phyloP scores from a whole-genome alignment of 2,888 invertebrate species.

The Melitaea athalia region DNA sequence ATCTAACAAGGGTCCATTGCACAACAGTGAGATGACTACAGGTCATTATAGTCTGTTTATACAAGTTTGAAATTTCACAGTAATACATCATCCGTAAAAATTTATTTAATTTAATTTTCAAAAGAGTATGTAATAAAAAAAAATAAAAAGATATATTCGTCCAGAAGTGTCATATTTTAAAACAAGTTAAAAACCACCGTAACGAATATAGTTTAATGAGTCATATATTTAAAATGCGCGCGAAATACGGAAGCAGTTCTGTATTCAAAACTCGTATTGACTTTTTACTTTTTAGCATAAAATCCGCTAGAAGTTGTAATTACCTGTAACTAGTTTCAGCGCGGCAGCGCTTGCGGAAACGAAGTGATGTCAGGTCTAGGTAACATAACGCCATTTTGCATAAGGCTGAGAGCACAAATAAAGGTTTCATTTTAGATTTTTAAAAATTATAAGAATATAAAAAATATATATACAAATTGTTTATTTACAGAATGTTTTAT shows the following conservation, averaged over 20 bases:
- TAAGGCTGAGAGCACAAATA: neutral
- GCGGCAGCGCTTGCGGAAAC: constrained; percentile 15
- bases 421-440: neutral
- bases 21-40: too few species aligned
- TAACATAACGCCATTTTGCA: constrained; percentile 15
- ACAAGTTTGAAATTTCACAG: too few species aligned
- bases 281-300: constrained; percentile 25
- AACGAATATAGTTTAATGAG: neutral
- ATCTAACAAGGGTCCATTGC: too few species aligned
- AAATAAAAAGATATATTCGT: too few species aligned
- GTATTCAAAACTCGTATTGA: constrained; percentile 23
- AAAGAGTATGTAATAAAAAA: too few species aligned
- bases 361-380: constrained; percentile 23
- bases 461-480: too few species aligned
- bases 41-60: too few species aligned
- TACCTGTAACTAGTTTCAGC: constrained; percentile 27
- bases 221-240: constrained; percentile 1
- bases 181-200: neutral
- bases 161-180: neutral
- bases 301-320: constrained; percentile 28
- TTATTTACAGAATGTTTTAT: too few species aligned
- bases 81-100: too few species aligned
- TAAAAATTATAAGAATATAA: too few species aligned
- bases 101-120: too few species aligned
- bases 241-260: constrained; percentile 11